Evolutionary conservation across 1,140 invertebrate species (phyloP).

Genomic region (Zaprionus gabonicus): DNA sequence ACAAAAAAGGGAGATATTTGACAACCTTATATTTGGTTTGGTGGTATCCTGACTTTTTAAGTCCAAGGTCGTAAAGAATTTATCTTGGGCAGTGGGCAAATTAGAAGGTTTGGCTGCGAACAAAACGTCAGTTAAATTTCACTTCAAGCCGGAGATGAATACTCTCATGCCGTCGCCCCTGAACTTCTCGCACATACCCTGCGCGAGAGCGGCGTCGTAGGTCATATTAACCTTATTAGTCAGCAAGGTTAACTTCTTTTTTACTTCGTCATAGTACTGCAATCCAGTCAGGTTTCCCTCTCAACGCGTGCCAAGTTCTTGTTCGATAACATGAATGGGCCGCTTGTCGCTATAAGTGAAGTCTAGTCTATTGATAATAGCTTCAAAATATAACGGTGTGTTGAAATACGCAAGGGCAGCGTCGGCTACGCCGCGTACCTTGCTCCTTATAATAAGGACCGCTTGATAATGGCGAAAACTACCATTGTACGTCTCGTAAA

Average conservation of each 20-base stretch:
- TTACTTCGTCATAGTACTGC: background rate
- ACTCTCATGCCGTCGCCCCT: background rate
- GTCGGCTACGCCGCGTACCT: too few relatives aligned
- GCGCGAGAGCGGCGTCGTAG: background rate
- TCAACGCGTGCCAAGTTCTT: background rate
- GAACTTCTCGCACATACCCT: background rate
- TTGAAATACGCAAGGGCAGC: too few relatives aligned
- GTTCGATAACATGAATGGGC: slow-evolving; percentile 26
- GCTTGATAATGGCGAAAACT: slow-evolving; percentile 39
- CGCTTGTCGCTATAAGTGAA: slow-evolving; percentile 33
- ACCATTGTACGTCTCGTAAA: slow-evolving; percentile 18
- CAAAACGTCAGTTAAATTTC: background rate
- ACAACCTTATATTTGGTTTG: too few relatives aligned
- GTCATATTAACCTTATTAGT: background rate
- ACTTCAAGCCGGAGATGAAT: background rate
- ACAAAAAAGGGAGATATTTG: too few relatives aligned
- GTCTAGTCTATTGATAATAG: slow-evolving; percentile 16
- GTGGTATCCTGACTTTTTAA: too few relatives aligned
- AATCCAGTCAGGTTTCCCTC: background rate
- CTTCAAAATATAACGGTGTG: too few relatives aligned
- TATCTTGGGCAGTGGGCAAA: too few relatives aligned
- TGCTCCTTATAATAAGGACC: slow-evolving; percentile 36
- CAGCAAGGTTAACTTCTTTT: background rate
- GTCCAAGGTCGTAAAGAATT: too few relatives aligned
- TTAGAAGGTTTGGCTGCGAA: background rate